Evolutionary conservation across 2,888 invertebrate species (phyloP), one percentile per base, ranked within the genome.

Genomic region (Phragmatobia fuliginosa): DNA sequence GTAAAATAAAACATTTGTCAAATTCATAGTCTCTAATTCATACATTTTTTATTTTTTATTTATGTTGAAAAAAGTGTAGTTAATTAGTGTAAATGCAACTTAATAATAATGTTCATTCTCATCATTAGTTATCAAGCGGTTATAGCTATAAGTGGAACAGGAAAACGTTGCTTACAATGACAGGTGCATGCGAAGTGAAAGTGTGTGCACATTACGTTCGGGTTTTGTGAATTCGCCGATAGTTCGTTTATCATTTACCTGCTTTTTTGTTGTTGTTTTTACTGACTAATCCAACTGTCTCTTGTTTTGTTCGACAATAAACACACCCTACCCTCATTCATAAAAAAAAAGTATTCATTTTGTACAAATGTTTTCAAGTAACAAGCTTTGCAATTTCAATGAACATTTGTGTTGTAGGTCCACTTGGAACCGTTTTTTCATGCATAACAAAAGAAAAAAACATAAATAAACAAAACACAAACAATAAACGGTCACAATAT

Each of bases 131-230:
- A 56, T 10, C 56, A 49, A 14, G 28, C 33, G 31, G 18, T 36
- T 64, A n/a, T 33, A 60, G 66, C 67, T 70, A 65, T 66, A 78
- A 77, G 72, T 79, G 66, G 75, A 74, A 74, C 80, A 78, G 72
- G 80, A 69, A 73, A 79, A 65, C 41, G 67, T 67, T 58, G 10
- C 65, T 63, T 69, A 70, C 72, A 61, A 38, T 66, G 68, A 59
- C 79, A 78, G 71, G 76, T 79, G 78, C 41, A 63, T 25, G 58
- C 65, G 72, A 79, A 79, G 79, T 79, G 76, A 80, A 79, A 79
- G 78, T 70, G 65, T 59, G 78, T 70, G 65, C 62, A 63, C 64
- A 6, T 52, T 45, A 71, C 69, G 66, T 72, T 71, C 61, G 62
- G 45, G 71, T 67, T 28, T 64, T 63, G 66, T 70, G 73, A 78